A percentile compares a stretch with the other conserved stretches of the same genome.
These are phyloP conservation scores for Tetragonula clypearis DNA, from an alignment of 1,140 invertebrate species.

Conservation along the genomic window DNA sequence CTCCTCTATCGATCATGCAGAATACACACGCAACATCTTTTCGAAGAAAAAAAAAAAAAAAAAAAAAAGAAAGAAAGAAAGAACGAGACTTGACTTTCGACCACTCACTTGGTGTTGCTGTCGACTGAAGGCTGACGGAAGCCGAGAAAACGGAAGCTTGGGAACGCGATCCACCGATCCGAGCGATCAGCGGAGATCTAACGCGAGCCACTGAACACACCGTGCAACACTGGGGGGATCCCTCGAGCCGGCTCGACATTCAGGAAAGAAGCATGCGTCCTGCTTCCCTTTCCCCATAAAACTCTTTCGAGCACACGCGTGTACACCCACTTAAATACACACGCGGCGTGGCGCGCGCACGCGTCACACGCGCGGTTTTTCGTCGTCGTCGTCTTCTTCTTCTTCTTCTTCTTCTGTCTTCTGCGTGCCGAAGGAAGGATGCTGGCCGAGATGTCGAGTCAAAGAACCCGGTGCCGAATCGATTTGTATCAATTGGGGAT, in stretches of 20 bases:
- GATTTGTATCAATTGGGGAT: too few relatives aligned
- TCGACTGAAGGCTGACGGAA: not conserved
- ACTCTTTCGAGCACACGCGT: slow-evolving; percentile 53
- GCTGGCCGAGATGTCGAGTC: too few relatives aligned
- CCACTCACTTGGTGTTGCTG: slow-evolving; percentile 4
- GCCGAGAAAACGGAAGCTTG: not conserved
- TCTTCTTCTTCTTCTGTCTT: not conserved
- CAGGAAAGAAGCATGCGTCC: slow-evolving; percentile 75
- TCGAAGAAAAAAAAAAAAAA: too few relatives aligned
- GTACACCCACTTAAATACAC: slow-evolving; percentile 48
- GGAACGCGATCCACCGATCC: not conserved
- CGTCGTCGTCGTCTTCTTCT: too few relatives aligned
- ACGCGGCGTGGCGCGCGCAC: slow-evolving; percentile 3
- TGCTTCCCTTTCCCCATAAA: slow-evolving; percentile 70
- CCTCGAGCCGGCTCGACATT: slow-evolving; percentile 50
- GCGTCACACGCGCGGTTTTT: not conserved
- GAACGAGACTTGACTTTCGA: too few relatives aligned
- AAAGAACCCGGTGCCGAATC: too few relatives aligned
- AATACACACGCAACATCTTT: too few relatives aligned
- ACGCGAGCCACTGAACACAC: slow-evolving; percentile 61
- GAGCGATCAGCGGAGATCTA: slow-evolving; percentile 51
- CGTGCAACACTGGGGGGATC: slow-evolving; percentile 55
- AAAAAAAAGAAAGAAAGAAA: too few relatives aligned
- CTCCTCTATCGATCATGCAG: too few relatives aligned
- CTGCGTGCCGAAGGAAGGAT: too few relatives aligned